Evolutionary conservation across 2,888 invertebrate genomes (phyloP).

Genomic region (Drosophila mayaguana): DNA sequence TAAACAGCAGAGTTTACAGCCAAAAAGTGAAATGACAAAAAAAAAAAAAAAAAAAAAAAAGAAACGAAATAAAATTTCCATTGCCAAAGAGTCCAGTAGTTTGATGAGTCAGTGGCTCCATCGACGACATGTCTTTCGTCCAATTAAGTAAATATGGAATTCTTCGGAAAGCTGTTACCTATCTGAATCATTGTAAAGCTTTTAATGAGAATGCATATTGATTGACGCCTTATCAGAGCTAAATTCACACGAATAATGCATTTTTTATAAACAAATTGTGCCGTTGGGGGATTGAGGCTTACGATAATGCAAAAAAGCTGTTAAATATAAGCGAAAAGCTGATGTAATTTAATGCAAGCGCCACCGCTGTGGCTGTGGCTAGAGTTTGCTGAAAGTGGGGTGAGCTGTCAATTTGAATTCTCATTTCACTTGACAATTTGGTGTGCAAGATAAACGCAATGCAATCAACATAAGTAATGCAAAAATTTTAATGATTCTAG

Average conservation of each 20-base stretch:
- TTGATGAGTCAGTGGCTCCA: conserved; percentile 8
- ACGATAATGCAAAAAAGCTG: conserved; percentile 10
- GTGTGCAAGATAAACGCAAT: conserved; percentile 45
- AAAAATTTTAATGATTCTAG: conserved; percentile 18
- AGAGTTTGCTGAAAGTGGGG: background rate
- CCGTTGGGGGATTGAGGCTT: conserved; percentile 9
- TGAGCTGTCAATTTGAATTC: conserved; percentile 9
- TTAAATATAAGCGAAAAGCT: conserved; percentile 18
- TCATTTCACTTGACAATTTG: conserved; percentile 45
- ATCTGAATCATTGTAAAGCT: conserved; percentile 5
- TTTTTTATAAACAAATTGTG: conserved; percentile 25
- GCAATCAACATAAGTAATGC: conserved; percentile 59
- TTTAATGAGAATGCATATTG: conserved; percentile 33
- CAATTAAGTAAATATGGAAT: background rate
- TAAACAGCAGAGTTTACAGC: conserved; percentile 31
- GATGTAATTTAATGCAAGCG: conserved; percentile 24
- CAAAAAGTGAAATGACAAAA: conserved; percentile 7
- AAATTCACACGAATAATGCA: conserved; percentile 20
- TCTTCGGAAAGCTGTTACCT: background rate
- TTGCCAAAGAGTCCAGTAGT: too few species aligned
- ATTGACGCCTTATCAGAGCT: conserved; percentile 17
- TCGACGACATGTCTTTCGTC: conserved; percentile 19
- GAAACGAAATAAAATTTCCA: too few species aligned
- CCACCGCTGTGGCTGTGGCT: conserved; percentile 33
- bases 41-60: background rate